These are phyloP conservation scores for Catocala sponsa DNA, from an alignment of 2,888 invertebrate genomes.

Conservation along the genomic window DNA sequence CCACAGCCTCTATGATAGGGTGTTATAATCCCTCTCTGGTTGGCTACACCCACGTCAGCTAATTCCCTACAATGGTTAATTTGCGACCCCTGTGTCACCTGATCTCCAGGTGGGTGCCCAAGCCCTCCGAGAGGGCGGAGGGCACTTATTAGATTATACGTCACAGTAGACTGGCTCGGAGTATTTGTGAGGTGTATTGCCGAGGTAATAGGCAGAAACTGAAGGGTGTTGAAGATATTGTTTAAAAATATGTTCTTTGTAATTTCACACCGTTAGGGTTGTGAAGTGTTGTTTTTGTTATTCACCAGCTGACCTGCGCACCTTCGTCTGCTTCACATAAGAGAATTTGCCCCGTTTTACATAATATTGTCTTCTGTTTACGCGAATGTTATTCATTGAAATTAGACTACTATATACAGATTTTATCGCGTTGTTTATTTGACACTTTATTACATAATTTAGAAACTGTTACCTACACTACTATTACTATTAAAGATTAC, in stretches of 20 bases:
- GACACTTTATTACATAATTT: too few species aligned
- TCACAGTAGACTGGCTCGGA: conserved; percentile 32
- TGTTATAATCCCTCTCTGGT: conserved; percentile 38
- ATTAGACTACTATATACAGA: too few species aligned
- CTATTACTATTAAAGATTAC: too few species aligned
- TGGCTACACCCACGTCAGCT: conserved; percentile 25
- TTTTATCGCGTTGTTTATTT: too few species aligned
- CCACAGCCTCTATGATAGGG: conserved; percentile 27
- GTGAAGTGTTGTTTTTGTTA: too few species aligned
- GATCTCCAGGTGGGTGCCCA: conserved; percentile 42
- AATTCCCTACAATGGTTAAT: conserved; percentile 47
- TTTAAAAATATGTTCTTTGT: conserved; percentile 1
- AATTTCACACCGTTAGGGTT: background rate
- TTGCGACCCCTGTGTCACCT: conserved; percentile 47
- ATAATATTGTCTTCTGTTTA: too few species aligned
- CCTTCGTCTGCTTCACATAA: too few species aligned
- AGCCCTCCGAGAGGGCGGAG: conserved; percentile 30
- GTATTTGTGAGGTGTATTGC: conserved; percentile 13
- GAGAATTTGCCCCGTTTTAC: too few species aligned
- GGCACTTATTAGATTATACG: conserved; percentile 59
- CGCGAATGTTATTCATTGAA: too few species aligned
- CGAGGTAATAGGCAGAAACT: conserved; percentile 14
- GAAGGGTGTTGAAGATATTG: conserved; percentile 29
- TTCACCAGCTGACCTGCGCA: too few species aligned
- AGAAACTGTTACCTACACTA: too few species aligned